Evolutionary conservation across 2,888 invertebrate species (phyloP).

Genomic region (Tipula confusa): DNA sequence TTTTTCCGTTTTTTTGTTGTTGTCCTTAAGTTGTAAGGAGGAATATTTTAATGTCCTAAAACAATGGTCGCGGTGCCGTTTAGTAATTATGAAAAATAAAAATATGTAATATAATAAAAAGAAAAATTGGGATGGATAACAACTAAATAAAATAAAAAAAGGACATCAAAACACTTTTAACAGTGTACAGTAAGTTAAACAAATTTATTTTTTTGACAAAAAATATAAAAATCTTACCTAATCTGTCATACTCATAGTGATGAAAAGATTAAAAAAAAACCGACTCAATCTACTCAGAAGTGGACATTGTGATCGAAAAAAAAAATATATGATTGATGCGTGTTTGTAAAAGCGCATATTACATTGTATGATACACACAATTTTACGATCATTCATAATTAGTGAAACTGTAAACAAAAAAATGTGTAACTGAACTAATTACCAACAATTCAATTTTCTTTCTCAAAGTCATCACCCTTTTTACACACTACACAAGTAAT

Average conservation of each 20-base stretch:
- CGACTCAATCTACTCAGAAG: background rate
- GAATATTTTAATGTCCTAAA: background rate
- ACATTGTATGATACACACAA: background rate
- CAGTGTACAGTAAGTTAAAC: background rate
- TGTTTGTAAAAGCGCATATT: background rate
- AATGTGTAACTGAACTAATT: background rate
- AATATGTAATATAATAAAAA: background rate
- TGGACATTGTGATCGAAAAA: background rate
- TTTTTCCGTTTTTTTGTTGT: background rate
- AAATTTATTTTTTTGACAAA: background rate
- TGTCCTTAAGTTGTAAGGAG: background rate
- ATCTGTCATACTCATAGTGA: background rate
- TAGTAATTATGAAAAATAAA: background rate
- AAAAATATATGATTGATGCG: background rate
- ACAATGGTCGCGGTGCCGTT: slow-evolving; percentile 12
- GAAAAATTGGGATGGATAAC: background rate
- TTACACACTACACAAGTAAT: background rate
- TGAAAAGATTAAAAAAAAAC: background rate
- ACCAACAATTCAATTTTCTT: background rate
- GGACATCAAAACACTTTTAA: background rate
- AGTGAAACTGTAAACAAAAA: background rate
- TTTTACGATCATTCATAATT: background rate
- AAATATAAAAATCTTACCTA: background rate
- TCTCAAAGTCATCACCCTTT: slow-evolving; percentile 20
- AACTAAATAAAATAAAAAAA: background rate